Percentiles rank a stretch among this genome's conserved stretches.
Conservation (phyloP, 2,888 invertebrate genomes). For the Uropetala carovei region DNA sequence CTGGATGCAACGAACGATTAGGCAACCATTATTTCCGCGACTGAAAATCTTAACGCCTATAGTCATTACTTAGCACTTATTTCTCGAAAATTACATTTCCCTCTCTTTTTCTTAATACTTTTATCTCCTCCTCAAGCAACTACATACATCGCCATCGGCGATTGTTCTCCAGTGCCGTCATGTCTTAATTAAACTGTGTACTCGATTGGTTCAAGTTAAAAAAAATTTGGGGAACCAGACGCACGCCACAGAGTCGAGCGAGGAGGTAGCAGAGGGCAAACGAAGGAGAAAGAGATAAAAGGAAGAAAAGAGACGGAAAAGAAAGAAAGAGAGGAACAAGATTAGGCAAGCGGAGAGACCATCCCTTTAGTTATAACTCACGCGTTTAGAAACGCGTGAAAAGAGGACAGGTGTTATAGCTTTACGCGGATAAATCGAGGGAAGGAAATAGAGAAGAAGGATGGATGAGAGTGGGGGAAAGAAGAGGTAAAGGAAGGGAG, state of each 20-base stretch:
- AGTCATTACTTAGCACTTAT: background rate
- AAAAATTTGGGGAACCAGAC: too few relatives aligned
- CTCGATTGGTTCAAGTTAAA: background rate
- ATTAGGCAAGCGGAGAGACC: too few relatives aligned
- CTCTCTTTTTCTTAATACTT: background rate
- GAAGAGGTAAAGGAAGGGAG: background rate
- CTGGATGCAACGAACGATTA: background rate
- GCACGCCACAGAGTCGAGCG: too few relatives aligned
- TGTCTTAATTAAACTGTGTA: background rate
- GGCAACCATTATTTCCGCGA: background rate
- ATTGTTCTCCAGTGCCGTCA: background rate
- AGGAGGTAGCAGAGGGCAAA: too few relatives aligned
- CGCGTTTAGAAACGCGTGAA: too few relatives aligned
- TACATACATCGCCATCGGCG: background rate
- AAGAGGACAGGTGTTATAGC: too few relatives aligned
- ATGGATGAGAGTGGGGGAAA: background rate
- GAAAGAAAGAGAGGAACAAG: too few relatives aligned
- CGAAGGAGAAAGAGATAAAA: too few relatives aligned
- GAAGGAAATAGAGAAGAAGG: background rate
- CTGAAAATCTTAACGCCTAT: background rate
- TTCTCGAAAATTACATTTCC: background rate
- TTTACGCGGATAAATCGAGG: background rate
- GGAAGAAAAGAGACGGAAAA: too few relatives aligned
- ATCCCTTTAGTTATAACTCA: too few relatives aligned
- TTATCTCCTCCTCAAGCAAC: background rate